A percentile compares a stretch with the other conserved stretches of the same genome.
These are phyloP conservation scores for Agrenia bidenticulata DNA, from an alignment of 2,888 invertebrate genomes.

Conservation along the genomic window DNA sequence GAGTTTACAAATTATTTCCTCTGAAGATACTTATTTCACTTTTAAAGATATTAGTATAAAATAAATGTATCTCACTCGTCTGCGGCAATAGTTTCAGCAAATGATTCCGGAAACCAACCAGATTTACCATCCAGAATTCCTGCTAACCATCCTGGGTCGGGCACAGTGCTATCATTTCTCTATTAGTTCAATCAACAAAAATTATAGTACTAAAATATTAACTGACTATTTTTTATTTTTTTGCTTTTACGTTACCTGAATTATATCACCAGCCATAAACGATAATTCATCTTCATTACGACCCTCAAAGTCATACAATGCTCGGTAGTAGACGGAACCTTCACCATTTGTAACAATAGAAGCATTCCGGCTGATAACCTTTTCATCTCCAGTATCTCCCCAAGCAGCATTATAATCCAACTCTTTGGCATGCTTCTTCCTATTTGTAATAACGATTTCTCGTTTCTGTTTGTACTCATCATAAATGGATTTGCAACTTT, in stretches of 20 bases:
- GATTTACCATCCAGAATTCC: conserved; percentile 86
- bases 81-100: conserved; percentile 66
- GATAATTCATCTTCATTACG: conserved; percentile 90
- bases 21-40: neutral
- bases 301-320: conserved; percentile 90
- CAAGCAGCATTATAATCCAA: conserved; percentile 61
- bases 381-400: conserved; percentile 61
- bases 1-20: neutral
- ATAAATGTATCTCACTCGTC: conserved; percentile 29
- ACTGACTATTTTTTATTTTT: too few species aligned
- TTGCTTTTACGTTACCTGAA: conserved; percentile 63
- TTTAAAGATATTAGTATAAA: neutral
- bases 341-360: conserved; percentile 54
- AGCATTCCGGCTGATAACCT: conserved; percentile 53
- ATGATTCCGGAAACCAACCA: conserved; percentile 97
- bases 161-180: conserved; percentile 55
- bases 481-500: conserved; percentile 53
- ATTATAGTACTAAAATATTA: too few species aligned
- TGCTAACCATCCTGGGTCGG: conserved; percentile 97
- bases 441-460: conserved; percentile 52
- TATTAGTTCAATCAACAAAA: conserved; percentile 44
- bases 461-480: conserved; percentile 53
- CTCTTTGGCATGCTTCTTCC: conserved; percentile 51
- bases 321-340: conserved; percentile 67
- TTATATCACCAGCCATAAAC: conserved; percentile 89